These are phyloP conservation scores for Cryptosula pallasiana DNA, from an alignment of 2,888 invertebrate genomes.

Conservation along the genomic window DNA sequence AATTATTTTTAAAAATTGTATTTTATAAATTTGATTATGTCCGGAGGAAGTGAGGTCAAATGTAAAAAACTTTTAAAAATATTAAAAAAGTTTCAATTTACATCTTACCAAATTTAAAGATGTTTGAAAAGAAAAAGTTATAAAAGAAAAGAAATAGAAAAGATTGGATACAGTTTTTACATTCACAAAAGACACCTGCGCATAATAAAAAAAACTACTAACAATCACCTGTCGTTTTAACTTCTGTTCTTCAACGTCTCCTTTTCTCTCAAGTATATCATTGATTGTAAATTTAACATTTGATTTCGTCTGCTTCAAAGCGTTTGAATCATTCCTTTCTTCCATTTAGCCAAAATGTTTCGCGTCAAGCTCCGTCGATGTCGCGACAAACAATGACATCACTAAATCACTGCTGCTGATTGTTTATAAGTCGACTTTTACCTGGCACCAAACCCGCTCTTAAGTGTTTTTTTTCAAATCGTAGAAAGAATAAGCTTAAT, in stretches of 20 bases:
- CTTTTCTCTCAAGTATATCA: conserved; percentile 6
- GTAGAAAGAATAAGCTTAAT: neutral
- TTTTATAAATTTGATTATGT: too few species aligned
- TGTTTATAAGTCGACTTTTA: neutral
- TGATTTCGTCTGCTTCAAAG: neutral
- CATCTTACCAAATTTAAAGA: too few species aligned
- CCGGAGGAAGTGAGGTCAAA: too few species aligned
- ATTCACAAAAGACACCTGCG: too few species aligned
- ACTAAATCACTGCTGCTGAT: conserved; percentile 10
- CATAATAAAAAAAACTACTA: too few species aligned
- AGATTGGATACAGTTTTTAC: too few species aligned
- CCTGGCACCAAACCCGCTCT: neutral
- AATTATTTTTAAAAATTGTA: neutral
- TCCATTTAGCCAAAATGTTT: too few species aligned
- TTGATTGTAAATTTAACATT: neutral
- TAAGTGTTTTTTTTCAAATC: neutral
- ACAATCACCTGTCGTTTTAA: too few species aligned
- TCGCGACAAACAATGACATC: neutral
- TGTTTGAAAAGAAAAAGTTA: too few species aligned
- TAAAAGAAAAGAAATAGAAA: too few species aligned
- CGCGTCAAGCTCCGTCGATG: neutral
- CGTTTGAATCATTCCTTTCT: too few species aligned
- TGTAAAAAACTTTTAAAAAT: neutral
- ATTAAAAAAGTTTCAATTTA: neutral
- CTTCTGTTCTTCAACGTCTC: too few species aligned